Conservation (phyloP, 2,888 invertebrate species). For the Yponomeuta malinellus region DNA sequence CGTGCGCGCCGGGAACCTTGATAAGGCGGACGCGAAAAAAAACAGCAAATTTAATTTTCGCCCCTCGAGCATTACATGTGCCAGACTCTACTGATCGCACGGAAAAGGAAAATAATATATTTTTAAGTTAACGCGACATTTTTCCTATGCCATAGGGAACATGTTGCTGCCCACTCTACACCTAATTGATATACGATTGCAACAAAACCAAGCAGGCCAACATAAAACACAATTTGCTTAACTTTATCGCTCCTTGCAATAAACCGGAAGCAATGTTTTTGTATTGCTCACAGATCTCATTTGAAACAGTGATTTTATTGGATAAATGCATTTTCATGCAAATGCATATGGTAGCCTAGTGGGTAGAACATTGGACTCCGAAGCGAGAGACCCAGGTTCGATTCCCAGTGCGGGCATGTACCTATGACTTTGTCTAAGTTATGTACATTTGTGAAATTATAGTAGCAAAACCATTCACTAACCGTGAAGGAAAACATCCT, state of each 20-base stretch:
- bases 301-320: background rate
- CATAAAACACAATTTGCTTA: background rate
- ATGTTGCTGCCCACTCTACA: background rate
- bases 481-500: no score
- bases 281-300: background rate
- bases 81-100: constrained; percentile 14
- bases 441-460: no score
- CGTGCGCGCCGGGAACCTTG: constrained; percentile 35
- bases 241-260: background rate
- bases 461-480: no score
- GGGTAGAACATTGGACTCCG: no score
- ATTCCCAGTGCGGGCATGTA: no score
- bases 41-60: constrained; percentile 41
- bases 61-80: constrained; percentile 18
- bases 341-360: no score
- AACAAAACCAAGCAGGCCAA: background rate
- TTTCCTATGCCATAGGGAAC: background rate
- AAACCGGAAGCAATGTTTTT: background rate
- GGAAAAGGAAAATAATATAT: constrained; percentile 9
- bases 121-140: background rate
- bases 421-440: no score
- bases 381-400: no score
- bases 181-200: background rate
- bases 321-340: no score
- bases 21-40: constrained; percentile 41